These are phyloP conservation scores for Coracopsis vasa DNA, from an alignment of 2,113 vertebrate species.

Conservation along the genomic window DNA sequence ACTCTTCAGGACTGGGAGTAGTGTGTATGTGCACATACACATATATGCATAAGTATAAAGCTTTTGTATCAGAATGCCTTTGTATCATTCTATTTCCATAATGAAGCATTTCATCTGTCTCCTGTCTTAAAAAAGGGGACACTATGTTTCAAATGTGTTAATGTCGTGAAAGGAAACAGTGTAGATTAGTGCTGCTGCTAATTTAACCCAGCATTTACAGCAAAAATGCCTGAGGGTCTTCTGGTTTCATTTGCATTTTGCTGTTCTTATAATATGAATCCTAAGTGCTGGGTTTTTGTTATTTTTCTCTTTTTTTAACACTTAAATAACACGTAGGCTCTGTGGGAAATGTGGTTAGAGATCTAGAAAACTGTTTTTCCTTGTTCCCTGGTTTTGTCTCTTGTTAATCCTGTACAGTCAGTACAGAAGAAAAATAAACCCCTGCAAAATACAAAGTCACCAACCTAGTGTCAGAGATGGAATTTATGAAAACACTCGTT, in stretches of 20 bases:
- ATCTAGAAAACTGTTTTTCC: background rate
- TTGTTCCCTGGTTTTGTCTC: background rate
- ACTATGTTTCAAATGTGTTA: background rate
- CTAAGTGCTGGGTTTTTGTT: background rate
- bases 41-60: background rate
- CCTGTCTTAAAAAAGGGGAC: background rate
- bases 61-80: background rate
- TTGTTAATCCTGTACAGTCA: background rate
- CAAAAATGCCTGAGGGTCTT: background rate
- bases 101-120: background rate
- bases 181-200: background rate
- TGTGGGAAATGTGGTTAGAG: background rate
- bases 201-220: background rate
- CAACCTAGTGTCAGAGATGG: background rate
- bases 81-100: background rate
- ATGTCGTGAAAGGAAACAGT: background rate
- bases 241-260: background rate
- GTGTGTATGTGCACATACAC: background rate
- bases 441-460: background rate
- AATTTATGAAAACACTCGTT: slow-evolving; percentile 3
- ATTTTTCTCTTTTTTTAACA: background rate
- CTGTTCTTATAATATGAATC: background rate
- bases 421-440: background rate
- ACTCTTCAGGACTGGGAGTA: background rate
- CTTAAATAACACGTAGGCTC: background rate